Conservation (phyloP, 1,140 invertebrate genomes). For the Acromyrmex heyeri region DNA sequence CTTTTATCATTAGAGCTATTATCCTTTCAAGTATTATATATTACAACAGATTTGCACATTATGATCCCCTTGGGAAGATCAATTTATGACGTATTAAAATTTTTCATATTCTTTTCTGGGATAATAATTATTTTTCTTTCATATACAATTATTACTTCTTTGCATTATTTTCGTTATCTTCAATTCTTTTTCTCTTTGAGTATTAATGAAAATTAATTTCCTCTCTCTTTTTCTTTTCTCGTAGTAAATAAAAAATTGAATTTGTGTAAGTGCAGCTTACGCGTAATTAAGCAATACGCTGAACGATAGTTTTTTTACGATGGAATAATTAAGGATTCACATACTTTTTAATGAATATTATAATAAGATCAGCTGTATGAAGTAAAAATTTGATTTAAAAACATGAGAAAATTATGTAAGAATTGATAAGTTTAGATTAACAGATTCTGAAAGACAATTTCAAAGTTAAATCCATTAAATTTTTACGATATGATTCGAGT, state of each 20-base stretch:
- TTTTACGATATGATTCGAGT: background rate
- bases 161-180: too few species aligned
- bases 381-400: background rate
- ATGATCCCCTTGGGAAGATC: background rate
- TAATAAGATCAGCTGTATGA: background rate
- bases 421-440: background rate
- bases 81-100: constrained; percentile 33
- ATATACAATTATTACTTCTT: background rate
- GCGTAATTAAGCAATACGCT: constrained; percentile 11
- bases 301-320: background rate
- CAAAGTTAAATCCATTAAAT: background rate
- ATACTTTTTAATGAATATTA: constrained; percentile 17
- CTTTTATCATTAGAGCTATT: constrained; percentile 47
- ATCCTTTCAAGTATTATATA: constrained; percentile 38
- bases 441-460: background rate
- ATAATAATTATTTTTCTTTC: constrained; percentile 40
- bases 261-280: background rate
- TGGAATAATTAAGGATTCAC: background rate
- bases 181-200: background rate
- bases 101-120: background rate
- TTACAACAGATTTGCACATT: constrained; percentile 40
- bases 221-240: background rate
- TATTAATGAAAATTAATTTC: constrained; percentile 33
- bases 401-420: background rate
- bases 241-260: constrained; percentile 1